phyloP scores from a whole-genome alignment of 2,113 vertebrate genomes.

The Hipposideros armiger region DNA sequence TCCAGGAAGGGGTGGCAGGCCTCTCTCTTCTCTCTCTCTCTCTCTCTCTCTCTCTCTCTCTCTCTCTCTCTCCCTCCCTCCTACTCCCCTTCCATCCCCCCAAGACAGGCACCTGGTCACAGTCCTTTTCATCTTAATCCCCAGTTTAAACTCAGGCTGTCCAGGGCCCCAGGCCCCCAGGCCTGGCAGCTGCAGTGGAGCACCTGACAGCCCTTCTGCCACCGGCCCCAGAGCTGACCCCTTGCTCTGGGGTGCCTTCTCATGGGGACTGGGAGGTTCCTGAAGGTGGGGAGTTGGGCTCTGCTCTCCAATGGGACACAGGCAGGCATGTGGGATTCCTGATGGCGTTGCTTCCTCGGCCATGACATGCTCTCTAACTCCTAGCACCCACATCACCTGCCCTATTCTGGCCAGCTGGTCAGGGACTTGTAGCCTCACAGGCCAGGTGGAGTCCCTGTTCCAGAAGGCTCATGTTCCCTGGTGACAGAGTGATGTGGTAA shows the following conservation, averaged over 20 bases:
- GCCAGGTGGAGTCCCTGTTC: background rate
- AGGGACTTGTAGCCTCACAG: background rate
- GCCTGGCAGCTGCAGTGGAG: background rate
- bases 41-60: too few species aligned
- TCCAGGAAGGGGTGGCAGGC: background rate
- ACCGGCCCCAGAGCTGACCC: fast-evolving
- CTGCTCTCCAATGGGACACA: background rate
- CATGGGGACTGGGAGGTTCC: background rate
- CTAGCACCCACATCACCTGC: background rate
- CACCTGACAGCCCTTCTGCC: too few species aligned
- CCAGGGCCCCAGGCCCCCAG: background rate
- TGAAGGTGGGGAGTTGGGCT: background rate
- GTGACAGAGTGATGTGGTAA: fast-evolving
- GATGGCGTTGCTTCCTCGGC: background rate
- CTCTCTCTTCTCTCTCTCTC: too few species aligned
- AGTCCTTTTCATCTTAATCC: background rate
- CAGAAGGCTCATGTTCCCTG: background rate
- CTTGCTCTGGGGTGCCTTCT: background rate
- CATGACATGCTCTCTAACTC: background rate
- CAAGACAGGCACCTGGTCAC: background rate
- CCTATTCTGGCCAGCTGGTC: background rate
- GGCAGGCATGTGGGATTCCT: background rate
- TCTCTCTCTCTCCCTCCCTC: too few species aligned
- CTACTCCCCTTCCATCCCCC: too few species aligned
- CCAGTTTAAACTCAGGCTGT: background rate